phyloP scores from a whole-genome alignment of 2,888 invertebrate species.

The Aricia artaxerxes region DNA sequence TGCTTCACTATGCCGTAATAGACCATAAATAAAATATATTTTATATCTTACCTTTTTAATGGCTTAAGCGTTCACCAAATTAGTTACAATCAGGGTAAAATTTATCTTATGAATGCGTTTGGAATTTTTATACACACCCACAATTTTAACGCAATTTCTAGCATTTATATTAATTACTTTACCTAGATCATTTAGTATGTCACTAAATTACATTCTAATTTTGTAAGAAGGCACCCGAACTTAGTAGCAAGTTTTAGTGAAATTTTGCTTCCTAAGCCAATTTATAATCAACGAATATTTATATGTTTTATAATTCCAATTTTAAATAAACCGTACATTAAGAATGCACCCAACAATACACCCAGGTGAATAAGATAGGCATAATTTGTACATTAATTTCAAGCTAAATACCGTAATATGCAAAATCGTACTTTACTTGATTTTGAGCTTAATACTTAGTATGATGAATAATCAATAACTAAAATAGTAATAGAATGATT shows the following conservation, averaged over 20 bases:
- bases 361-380: conserved; percentile 45
- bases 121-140: conserved; percentile 11
- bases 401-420: background rate
- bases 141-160: background rate
- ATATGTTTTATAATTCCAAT: conserved; percentile 67
- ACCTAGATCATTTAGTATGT: background rate
- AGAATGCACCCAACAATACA: conserved; percentile 52
- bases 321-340: conserved; percentile 50
- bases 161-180: conserved; percentile 16
- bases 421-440: conserved; percentile 11
- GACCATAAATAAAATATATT: background rate
- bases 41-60: background rate
- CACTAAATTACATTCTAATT: conserved; percentile 27
- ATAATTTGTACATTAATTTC: conserved; percentile 23
- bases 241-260: conserved; percentile 56
- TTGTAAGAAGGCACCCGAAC: conserved; percentile 46
- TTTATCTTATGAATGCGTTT: conserved; percentile 21
- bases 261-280: conserved; percentile 69
- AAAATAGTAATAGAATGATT: background rate
- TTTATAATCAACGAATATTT: conserved; percentile 76
- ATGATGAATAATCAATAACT: background rate
- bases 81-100: conserved; percentile 15
- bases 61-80: conserved; percentile 4
- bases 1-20: background rate
- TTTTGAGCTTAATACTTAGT: background rate